A percentile compares a stretch with the other conserved stretches of the same genome.
Conservation (phyloP, 2,113 vertebrate species). For the Hymenochirus boettgeri region DNA sequence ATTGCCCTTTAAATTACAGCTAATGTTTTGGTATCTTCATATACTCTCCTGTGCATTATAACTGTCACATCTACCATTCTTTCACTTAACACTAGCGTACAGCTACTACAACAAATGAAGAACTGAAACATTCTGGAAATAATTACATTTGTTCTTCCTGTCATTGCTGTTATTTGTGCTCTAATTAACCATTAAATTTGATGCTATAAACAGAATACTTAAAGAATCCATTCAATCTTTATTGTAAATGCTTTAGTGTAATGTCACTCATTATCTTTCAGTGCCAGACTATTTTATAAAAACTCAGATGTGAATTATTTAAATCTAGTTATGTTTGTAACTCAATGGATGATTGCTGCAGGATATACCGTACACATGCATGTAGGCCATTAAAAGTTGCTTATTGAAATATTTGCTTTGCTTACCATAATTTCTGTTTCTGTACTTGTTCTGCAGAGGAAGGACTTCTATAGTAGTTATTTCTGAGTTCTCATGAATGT, state of each 20-base stretch:
- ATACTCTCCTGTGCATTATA: background rate
- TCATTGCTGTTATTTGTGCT: background rate
- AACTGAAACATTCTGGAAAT: background rate
- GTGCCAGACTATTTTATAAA: background rate
- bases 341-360: background rate
- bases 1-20: too few species aligned
- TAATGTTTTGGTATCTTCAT: too few species aligned
- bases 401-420: background rate
- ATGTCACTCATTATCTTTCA: background rate
- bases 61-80: background rate
- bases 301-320: background rate
- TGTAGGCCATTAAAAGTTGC: background rate
- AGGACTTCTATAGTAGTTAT: constrained; percentile 75
- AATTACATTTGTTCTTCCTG: background rate
- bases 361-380: background rate
- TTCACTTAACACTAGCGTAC: too few species aligned
- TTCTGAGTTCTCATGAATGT: constrained; percentile 72
- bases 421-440: constrained; percentile 49
- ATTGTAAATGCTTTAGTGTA: background rate
- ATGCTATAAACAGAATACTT: background rate
- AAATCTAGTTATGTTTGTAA: background rate
- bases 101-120: background rate
- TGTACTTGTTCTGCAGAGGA: constrained; percentile 66
- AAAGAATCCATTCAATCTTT: background rate
- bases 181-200: background rate